Base-by-base conservation (phyloP, 2,888 invertebrate genomes). In the Proisotoma minuta region DNA sequence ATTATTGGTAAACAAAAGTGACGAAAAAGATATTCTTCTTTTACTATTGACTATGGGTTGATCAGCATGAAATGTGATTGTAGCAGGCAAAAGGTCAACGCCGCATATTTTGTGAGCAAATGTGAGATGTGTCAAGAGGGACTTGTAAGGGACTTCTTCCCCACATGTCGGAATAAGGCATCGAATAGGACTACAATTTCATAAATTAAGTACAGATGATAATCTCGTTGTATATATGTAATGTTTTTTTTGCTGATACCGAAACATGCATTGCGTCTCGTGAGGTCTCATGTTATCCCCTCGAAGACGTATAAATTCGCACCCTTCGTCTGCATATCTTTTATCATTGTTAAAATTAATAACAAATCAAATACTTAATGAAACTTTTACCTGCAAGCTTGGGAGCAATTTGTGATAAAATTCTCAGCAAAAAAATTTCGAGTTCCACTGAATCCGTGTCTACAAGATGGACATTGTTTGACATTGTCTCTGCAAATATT, bases 361-460 rank as follows among this genome's bases (percentile, higher is more conserved):
- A 34, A 34, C 15, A 34, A n/a, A 34, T 34, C 8, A 10, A 10
- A 34, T 34, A 34, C 8, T 34, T 34, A 34, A 34, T 34, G 34
- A 10, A 34, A 8, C 8, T 34, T 10, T 34, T 27, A 52, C 52
- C 52, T 3, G 26, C 72, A 72, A 48, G 64, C 62, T 22, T 71
- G 71, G 1, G 67, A 67, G 51, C 70, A 70, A 24, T 68, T 62
- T 12, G 54, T 40, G 12, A 73, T 63, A 53, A 71, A 73, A 12
- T 68, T 65, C 48, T 73, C 73, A 0, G 73, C 73, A 57, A 73
- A 71, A 39, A 63, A 63, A 28, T 71, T 71, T 4, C 73, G 59
- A 8, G 69, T 67, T 39, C 63, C 64, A 23, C 52, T 57, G 18
- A 69, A 67, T 15, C 54, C 59, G 26, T 70, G 62, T 2, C 68